phyloP scores from a whole-genome alignment of 1,140 invertebrate species.

The Diprion similis region DNA sequence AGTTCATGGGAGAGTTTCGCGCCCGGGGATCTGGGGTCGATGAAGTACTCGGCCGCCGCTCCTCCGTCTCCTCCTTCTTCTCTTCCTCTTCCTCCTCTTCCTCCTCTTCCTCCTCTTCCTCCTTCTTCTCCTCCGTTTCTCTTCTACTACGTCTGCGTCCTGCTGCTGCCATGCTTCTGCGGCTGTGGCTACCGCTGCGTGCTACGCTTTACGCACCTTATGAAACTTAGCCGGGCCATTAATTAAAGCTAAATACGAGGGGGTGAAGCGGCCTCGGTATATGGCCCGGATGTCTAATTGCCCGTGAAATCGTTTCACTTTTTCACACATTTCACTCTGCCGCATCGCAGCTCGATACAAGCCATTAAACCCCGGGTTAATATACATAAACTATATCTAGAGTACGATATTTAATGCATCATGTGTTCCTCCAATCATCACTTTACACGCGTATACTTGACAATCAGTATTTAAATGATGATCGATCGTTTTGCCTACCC shows the following conservation, averaged over 20 bases:
- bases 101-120: neutral
- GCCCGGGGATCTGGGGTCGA: conserved; percentile 3
- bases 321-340: too few species aligned
- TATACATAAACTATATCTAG: too few species aligned
- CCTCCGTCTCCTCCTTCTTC: conserved; percentile 23
- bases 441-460: too few species aligned
- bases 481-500: too few species aligned
- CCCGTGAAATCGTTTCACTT: neutral
- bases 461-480: too few species aligned
- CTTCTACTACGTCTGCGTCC: too few species aligned
- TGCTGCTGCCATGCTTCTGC: too few species aligned
- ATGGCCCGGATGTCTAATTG: neutral
- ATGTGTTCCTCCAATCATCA: too few species aligned
- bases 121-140: neutral
- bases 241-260: neutral
- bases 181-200: too few species aligned
- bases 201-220: neutral
- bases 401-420: too few species aligned
- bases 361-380: too few species aligned
- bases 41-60: neutral
- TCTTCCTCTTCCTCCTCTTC: neutral
- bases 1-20: neutral
- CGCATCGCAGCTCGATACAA: too few species aligned
- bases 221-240: neutral
- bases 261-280: neutral